phyloP scores from a whole-genome alignment of 1,140 invertebrate species.

The Pemphigus obesinymphae region DNA sequence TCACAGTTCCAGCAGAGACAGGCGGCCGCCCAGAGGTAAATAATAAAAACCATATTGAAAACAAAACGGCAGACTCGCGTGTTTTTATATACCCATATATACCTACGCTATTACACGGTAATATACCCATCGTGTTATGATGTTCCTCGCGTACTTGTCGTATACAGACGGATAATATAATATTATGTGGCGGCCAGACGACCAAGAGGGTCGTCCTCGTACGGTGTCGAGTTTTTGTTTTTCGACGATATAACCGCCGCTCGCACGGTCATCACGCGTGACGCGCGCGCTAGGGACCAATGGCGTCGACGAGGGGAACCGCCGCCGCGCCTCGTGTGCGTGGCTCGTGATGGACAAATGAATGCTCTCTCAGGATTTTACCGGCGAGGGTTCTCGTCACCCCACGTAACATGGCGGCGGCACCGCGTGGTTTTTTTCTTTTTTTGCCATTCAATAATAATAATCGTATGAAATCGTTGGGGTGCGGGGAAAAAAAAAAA shows the following conservation, averaged over 20 bases:
- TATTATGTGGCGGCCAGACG: no score
- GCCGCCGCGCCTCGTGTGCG: not conserved
- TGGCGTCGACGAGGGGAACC: not conserved
- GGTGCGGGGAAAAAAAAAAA: not conserved
- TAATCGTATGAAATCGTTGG: not conserved
- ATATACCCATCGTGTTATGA: no score
- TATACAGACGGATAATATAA: no score
- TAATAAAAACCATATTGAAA: no score
- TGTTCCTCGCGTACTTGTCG: no score
- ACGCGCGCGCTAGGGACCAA: not conserved
- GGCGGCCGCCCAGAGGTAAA: slow-evolving; percentile 6
- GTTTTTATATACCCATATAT: no score
- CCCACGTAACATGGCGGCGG: not conserved
- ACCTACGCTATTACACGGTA: no score
- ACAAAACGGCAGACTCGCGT: no score
- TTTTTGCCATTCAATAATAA: no score
- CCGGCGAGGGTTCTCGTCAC: not conserved
- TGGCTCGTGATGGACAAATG: slow-evolving; percentile 36
- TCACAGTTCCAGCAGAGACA: slow-evolving; percentile 32
- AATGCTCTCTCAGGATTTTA: slow-evolving; percentile 19
- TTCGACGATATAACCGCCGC: not conserved
- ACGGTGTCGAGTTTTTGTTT: not conserved
- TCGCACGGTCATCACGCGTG: not conserved
- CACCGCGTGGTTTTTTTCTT: not conserved
- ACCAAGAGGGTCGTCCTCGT: no score